Evolutionary conservation across 2,113 vertebrate genomes (phyloP).

Genomic region (Scatophagus argus): DNA sequence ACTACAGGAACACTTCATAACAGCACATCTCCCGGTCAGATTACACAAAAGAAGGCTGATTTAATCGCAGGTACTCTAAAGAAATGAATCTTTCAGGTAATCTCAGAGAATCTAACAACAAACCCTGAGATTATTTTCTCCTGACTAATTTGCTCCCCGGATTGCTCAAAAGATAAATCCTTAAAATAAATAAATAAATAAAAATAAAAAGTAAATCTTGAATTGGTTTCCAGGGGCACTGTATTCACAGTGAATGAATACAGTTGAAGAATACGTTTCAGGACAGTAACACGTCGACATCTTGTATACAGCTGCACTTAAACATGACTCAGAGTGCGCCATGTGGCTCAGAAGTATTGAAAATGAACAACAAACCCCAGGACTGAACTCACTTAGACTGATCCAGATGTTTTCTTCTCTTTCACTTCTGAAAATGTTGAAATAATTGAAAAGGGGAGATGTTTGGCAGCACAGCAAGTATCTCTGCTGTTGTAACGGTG

Average conservation of each 20-base stretch:
- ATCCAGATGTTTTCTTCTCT: background rate
- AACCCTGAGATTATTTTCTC: background rate
- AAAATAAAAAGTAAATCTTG: no score
- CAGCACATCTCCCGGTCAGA: background rate
- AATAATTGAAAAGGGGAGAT: slow-evolving; percentile 1
- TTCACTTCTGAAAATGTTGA: slow-evolving; percentile 1
- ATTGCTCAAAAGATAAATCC: no score
- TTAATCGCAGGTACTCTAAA: no score
- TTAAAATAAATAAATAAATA: no score
- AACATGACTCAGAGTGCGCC: slow-evolving; percentile 8
- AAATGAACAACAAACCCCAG: slow-evolving; percentile 12
- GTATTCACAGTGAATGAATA: slow-evolving; percentile 1
- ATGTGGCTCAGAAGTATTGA: slow-evolving; percentile 8
- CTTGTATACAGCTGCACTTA: slow-evolving; percentile 21
- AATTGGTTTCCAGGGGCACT: no score
- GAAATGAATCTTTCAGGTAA: no score
- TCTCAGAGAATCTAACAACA: background rate
- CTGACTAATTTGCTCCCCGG: background rate
- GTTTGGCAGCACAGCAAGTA: slow-evolving; percentile 6
- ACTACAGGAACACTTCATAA: background rate
- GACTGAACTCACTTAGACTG: slow-evolving; percentile 20
- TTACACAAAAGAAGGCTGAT: background rate
- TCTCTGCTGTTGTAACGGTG: slow-evolving; percentile 10
- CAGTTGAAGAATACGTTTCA: background rate
- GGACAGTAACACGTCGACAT: background rate